Evolutionary conservation across 2,797 vertebrate genomes (phyloP), one percentile per base, ranked within the genome.

Genomic region (Limnodromus scolopaceus): DNA sequence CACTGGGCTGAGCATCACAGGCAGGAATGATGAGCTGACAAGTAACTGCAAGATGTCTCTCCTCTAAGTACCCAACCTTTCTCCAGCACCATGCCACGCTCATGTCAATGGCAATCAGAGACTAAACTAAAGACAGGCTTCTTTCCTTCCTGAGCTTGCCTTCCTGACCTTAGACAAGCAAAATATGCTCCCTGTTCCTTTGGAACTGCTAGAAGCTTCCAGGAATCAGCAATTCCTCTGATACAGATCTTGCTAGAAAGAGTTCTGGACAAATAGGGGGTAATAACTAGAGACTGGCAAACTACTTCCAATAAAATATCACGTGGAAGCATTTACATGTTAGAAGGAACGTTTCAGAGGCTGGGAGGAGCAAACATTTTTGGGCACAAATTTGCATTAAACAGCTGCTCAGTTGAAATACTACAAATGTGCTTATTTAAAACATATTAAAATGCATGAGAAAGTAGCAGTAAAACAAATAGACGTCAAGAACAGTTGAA

Each of bases 1-100:
- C 46, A 55, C 30, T 2, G 8, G 25, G 14, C 60, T 45, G 43
- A 45, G 25, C 25, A 24, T 24, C 0, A 0, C 55, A 55, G 27
- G 36, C 18, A 70, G 36, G 48, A 92, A 6, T 1, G 5, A 18
- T 28, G 49, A 79, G 58, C 38, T 68, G 64, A 25, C 17, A 84
- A 58, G 27, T 6, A 58, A 14, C 55, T 68, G n/a, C 22, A 84
- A 69, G 38, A 49, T 49, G 5, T 16, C 13, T 79, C 13, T 69
- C 32, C 41, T 68, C 1, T 39, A 84, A 53, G n/a, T 16, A n/a
- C 25, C 16, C 38, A 30, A 12, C 4, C 30, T 32, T 75, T 81
- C 43, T 71, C 19, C 71, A 80, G 68, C 45, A 81, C 65, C 27
- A 41, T 4, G 5, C 17, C 28, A 7, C 2, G 1, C 32, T 74